Conservation (phyloP, 2,797 vertebrate species). For the Pseudotriccus pelzelni region DNA sequence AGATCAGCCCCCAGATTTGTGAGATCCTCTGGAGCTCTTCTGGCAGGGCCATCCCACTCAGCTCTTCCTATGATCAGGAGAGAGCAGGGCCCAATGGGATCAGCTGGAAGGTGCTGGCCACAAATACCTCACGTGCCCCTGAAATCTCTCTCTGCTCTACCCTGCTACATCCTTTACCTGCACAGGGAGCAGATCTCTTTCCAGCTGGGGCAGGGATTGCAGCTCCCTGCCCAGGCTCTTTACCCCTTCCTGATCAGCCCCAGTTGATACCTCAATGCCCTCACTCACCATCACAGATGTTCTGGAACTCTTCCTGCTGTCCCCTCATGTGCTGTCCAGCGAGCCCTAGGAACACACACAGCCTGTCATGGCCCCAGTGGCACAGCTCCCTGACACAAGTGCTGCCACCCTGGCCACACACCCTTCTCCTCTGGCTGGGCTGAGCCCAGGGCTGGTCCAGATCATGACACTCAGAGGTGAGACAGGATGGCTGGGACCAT, state of each 20-base stretch:
- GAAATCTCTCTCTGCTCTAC: background rate
- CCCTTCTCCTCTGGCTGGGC: background rate
- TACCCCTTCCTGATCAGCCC: background rate
- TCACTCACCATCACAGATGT: background rate
- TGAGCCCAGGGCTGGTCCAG: background rate
- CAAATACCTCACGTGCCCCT: background rate
- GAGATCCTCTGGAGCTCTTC: background rate
- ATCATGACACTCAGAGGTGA: rapidly evolving
- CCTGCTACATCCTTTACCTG: background rate
- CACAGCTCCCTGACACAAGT: background rate
- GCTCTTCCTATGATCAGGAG: background rate
- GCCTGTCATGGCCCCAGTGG: background rate
- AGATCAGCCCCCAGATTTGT: background rate
- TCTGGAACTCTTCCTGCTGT: background rate
- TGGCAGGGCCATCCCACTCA: background rate
- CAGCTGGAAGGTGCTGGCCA: background rate
- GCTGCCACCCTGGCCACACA: background rate
- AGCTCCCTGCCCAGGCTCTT: background rate
- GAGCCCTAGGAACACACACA: background rate
- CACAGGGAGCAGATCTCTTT: background rate
- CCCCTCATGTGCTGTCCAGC: background rate
- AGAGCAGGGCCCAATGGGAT: background rate
- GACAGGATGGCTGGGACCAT: background rate
- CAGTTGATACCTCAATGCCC: background rate
- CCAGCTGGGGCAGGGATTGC: background rate